Conservation (phyloP, 2,797 vertebrate genomes). For the Smutsia temminckii region DNA sequence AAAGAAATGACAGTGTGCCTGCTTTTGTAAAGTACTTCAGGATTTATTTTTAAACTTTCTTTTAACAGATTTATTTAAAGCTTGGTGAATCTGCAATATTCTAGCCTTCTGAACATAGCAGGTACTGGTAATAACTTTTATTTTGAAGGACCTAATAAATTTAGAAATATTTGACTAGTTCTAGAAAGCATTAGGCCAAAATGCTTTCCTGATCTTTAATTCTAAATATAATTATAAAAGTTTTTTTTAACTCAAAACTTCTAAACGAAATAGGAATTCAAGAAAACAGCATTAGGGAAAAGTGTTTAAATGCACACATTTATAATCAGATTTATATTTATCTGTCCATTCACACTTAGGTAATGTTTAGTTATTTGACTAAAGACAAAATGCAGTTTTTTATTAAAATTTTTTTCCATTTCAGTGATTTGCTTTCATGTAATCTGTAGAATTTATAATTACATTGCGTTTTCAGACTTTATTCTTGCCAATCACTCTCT, state of each 20-base stretch:
- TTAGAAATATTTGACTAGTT: conserved; percentile 51
- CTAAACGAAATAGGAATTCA: conserved; percentile 15
- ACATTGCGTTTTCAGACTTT: background rate
- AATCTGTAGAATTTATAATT: conserved; percentile 52
- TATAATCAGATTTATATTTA: conserved; percentile 41
- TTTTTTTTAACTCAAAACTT: conserved; percentile 46
- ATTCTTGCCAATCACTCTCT: background rate
- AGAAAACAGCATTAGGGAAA: background rate
- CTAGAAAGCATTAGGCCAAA: background rate
- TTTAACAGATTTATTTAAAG: conserved; percentile 31
- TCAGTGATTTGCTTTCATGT: conserved; percentile 53
- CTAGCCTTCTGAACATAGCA: background rate
- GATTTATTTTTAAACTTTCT: conserved; percentile 41
- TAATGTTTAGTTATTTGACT: conserved; percentile 53
- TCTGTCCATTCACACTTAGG: conserved; percentile 11
- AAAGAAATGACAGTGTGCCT: conserved; percentile 38
- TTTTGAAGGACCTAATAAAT: conserved; percentile 37
- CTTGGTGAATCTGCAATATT: background rate
- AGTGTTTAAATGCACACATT: conserved; percentile 35
- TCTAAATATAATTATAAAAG: conserved; percentile 35
- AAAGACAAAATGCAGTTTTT: conserved; percentile 59
- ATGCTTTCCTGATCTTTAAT: conserved; percentile 39
- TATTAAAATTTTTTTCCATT: conserved; percentile 57
- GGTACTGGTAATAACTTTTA: conserved; percentile 34
- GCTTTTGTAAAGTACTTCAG: conserved; percentile 21